Evolutionary conservation across 2,797 vertebrate species (phyloP).

Genomic region (Enoplosus armatus): DNA sequence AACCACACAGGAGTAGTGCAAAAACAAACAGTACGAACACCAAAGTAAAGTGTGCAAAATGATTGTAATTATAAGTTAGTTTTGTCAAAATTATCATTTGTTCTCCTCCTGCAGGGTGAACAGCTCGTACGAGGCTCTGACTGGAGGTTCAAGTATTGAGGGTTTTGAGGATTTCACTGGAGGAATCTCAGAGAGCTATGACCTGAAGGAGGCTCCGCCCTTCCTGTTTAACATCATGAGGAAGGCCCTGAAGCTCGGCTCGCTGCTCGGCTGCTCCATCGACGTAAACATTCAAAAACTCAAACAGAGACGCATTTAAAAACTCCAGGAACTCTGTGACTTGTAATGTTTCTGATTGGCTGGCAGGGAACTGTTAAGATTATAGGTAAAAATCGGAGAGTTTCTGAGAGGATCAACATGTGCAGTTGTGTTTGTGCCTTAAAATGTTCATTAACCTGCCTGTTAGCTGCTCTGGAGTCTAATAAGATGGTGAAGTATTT

Average conservation of each 20-base stretch:
- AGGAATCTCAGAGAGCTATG: slow-evolving; percentile 89
- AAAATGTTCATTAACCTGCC: no score
- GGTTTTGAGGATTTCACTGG: slow-evolving; percentile 93
- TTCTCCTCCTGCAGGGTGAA: slow-evolving; percentile 81
- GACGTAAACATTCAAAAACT: slow-evolving; percentile 71
- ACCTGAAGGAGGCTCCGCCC: slow-evolving; percentile 84
- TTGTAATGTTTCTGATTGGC: not conserved
- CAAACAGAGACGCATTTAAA: not conserved
- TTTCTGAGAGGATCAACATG: no score
- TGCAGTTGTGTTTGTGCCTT: no score
- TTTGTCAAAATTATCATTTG: no score
- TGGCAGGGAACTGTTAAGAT: no score
- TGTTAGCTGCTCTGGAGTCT: no score
- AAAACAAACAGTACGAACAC: no score
- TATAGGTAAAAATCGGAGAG: no score
- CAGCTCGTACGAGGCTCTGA: slow-evolving; percentile 89
- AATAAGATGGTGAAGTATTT: no score
- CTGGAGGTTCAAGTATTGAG: slow-evolving; percentile 87
- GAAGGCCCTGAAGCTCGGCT: slow-evolving; percentile 89
- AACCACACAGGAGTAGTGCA: no score
- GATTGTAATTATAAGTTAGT: no score
- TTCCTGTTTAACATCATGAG: slow-evolving; percentile 89
- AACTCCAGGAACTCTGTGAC: not conserved
- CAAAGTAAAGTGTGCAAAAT: no score
- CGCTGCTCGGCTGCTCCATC: slow-evolving; percentile 91